Percentiles rank a stretch among this genome's conserved stretches.
These are phyloP conservation scores for Pseudachorutes palmiensis DNA, from an alignment of 1,140 invertebrate species.

Conservation along the genomic window DNA sequence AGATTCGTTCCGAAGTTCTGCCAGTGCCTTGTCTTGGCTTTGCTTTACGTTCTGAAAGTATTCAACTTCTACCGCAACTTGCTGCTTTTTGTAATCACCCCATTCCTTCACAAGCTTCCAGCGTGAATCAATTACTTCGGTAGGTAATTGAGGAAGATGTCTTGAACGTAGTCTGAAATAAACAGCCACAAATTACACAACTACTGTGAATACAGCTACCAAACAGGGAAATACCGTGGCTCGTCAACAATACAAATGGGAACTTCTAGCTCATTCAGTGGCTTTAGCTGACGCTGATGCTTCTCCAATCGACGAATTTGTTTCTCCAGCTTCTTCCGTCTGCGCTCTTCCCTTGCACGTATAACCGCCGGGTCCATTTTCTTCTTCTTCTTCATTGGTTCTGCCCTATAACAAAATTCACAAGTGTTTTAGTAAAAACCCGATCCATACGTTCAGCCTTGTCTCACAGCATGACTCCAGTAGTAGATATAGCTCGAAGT, in stretches of 20 bases:
- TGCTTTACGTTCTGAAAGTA: constrained; percentile 57
- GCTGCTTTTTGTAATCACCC: constrained; percentile 56
- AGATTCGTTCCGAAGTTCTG: constrained; percentile 64
- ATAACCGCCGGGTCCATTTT: constrained; percentile 69
- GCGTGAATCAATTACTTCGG: constrained; percentile 49
- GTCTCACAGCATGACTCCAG: too few species aligned
- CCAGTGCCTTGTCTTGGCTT: constrained; percentile 66
- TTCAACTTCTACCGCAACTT: constrained; percentile 55
- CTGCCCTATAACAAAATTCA: constrained; percentile 48
- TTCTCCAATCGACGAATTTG: constrained; percentile 69
- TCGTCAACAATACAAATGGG: constrained; percentile 57
- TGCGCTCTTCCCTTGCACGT: constrained; percentile 67
- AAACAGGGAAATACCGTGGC: constrained; percentile 46
- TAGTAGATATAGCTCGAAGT: too few species aligned
- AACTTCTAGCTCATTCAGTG: constrained; percentile 68
- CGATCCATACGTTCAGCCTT: too few species aligned
- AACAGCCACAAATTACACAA: not conserved
- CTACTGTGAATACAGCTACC: not conserved
- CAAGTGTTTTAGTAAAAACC: not conserved
- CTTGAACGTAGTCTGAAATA: constrained; percentile 49
- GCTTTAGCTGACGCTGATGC: constrained; percentile 65
- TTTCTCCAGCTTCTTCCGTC: constrained; percentile 70
- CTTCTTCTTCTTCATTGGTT: constrained; percentile 83
- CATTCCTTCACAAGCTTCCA: constrained; percentile 61
- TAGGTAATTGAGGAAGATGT: constrained; percentile 42